Conservation (phyloP, 92 coral and sea anemone species). For the Bergia puertoricense region DNA sequence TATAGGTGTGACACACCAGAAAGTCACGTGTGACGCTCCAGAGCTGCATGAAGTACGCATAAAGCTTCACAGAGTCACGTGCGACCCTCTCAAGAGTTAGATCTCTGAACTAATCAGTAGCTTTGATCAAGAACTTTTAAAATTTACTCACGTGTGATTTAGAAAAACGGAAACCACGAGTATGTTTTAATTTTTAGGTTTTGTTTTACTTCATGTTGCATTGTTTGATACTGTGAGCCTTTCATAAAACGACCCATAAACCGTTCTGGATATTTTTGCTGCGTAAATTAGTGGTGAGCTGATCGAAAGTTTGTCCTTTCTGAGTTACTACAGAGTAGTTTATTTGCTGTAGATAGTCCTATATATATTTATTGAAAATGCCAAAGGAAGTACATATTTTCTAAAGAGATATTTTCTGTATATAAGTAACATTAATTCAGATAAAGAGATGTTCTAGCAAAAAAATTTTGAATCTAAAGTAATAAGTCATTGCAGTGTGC, state of each 20-base stretch:
- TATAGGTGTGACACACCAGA: too few species aligned
- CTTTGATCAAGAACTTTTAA: conserved; percentile 11
- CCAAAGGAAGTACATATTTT: too few species aligned
- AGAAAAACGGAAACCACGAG: background rate
- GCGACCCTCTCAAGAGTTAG: background rate
- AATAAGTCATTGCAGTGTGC: background rate
- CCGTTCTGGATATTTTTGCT: background rate
- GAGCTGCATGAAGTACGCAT: too few species aligned
- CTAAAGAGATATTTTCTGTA: background rate
- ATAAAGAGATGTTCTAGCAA: too few species aligned
- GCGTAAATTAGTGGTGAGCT: background rate
- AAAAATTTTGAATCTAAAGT: too few species aligned
- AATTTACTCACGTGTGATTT: background rate
- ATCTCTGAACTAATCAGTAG: conserved; percentile 2
- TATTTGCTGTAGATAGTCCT: background rate
- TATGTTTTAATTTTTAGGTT: too few species aligned
- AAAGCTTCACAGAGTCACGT: too few species aligned
- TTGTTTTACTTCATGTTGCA: too few species aligned
- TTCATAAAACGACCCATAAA: background rate
- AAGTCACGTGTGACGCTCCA: too few species aligned
- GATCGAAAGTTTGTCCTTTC: background rate
- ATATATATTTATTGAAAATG: too few species aligned
- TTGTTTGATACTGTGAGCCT: background rate
- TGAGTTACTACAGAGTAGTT: background rate
- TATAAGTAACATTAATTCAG: background rate